Base-by-base conservation (phyloP, 1,140 invertebrate species). In the Coboldia fuscipes region DNA sequence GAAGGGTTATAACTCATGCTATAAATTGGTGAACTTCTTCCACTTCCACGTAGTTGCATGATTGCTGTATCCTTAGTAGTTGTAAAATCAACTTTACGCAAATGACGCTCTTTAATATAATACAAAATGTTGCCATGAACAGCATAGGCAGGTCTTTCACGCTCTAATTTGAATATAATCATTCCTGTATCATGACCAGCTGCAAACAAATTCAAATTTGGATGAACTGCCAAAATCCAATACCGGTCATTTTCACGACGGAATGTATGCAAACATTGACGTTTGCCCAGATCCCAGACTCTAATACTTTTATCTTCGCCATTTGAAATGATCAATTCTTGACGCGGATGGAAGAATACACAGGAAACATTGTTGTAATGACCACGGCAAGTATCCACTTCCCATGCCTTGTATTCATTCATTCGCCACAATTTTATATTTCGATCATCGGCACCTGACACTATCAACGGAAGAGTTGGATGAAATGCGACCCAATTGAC, bases 331-430 rank as follows among this genome's bases (percentile, higher is more conserved):
- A 99, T 94, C 6, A 97, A 61, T 48, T 99, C 96, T 58, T 97
- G 88, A 13, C 88, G 65, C 1, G 94, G 93, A 62, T 98, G 94
- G 57, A 99, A 99, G 6, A 97, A 54, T 2, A 90, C 89, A 51
- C 92, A 97, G 0, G 92, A 97, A 1, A 99, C 93, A 57, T 99
- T 99, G 61, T 97, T 96, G 61, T 97, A 98, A 58, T 99, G 96
- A 1, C 96, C 94, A 30, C 96, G 70, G 45, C 92, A 98, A 1
- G 92, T 93, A 50, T 99, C 96, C 15, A 98, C 88, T 60, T 99
- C 94, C 94, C 94, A 98, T 1, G 93, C 94, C 65, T 92, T 94
- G 20, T 80, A 72, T 58, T 97, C 94, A 56, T 97, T 98, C 86
- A 97, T 97, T 40, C 96, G 65, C 94, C 94, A 99, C 36, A 99